These are phyloP conservation scores for Girardinus metallicus DNA, from an alignment of 2,797 vertebrate species.

Conservation along the genomic window DNA sequence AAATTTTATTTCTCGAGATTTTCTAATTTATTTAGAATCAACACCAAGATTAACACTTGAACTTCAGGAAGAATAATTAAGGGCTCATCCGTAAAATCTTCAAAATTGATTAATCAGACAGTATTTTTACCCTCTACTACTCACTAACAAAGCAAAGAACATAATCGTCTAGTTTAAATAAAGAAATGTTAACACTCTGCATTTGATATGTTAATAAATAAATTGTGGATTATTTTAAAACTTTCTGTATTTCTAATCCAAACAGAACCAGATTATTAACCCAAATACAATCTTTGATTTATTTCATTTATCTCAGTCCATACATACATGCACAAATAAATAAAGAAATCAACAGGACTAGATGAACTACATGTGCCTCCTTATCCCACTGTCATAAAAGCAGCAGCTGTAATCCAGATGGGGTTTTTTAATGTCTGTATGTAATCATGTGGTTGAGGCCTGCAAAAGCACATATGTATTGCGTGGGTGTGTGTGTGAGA, in stretches of 20 bases:
- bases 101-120: neutral
- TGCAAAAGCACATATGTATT: neutral
- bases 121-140: neutral
- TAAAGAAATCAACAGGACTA: neutral
- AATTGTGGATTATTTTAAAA: neutral
- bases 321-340: neutral
- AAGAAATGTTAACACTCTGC: neutral
- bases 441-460: neutral
- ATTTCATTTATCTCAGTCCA: neutral
- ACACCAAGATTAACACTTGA: neutral
- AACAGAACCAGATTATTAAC: neutral
- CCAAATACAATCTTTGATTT: neutral
- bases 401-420: neutral
- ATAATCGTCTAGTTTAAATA: neutral
- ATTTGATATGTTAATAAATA: neutral
- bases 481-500: neutral
- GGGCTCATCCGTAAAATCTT: neutral
- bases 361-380: neutral
- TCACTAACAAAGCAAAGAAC: neutral
- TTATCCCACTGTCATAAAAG: neutral
- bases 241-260: neutral
- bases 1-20: neutral
- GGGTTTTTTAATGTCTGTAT: neutral
- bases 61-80: neutral
- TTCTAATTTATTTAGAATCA: neutral